Evolutionary conservation across 2,888 invertebrate species (phyloP).

Genomic region (Leucoma salicis): DNA sequence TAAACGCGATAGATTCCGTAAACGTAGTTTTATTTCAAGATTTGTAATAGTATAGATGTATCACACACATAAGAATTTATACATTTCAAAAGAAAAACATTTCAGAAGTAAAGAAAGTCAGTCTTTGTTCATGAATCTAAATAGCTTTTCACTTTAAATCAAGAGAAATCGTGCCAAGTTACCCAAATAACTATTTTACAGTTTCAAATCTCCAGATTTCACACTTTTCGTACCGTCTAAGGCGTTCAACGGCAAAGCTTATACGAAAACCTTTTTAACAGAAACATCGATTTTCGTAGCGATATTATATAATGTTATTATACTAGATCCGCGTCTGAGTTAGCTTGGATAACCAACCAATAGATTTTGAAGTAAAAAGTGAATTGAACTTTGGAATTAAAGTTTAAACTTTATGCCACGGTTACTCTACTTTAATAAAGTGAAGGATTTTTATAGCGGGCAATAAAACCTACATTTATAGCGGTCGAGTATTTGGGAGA

Average conservation of each 20-base stretch:
- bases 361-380: constrained; percentile 44
- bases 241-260: constrained; percentile 25
- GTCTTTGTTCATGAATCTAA: neutral
- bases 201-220: constrained; percentile 23
- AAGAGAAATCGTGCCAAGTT: neutral
- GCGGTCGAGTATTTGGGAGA: neutral
- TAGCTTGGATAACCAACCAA: constrained; percentile 44
- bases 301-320: constrained; percentile 46
- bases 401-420: constrained; percentile 24
- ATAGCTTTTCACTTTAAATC: neutral
- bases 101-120: neutral
- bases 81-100: no score
- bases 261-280: constrained; percentile 42
- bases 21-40: no score
- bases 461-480: constrained; percentile 15
- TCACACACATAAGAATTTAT: no score
- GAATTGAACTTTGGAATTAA: constrained; percentile 31
- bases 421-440: constrained; percentile 22
- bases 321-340: constrained; percentile 42
- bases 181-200: constrained; percentile 21
- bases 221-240: constrained; percentile 24
- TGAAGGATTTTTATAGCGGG: constrained; percentile 23
- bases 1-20: no score
- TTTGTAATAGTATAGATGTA: no score
- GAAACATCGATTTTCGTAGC: constrained; percentile 36